phyloP scores from a whole-genome alignment of 1,140 invertebrate species.

The Mylabris phalerata region DNA sequence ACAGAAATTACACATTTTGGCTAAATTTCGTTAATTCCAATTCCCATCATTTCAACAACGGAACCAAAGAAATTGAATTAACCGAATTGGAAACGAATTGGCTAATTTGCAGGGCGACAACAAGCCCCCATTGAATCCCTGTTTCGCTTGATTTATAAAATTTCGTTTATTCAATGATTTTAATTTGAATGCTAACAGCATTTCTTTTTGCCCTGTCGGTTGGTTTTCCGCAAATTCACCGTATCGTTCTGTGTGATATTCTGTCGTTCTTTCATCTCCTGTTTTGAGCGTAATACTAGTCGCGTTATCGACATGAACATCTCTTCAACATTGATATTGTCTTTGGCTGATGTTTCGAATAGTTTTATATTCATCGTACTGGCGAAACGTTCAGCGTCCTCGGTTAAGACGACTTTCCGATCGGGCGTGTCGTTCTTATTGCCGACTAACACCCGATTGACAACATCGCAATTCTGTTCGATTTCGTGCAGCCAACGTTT shows the following conservation, averaged over 20 bases:
- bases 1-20: too few relatives aligned
- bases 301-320: constrained; percentile 68
- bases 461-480: constrained; percentile 98
- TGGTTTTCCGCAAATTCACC: constrained; percentile 49
- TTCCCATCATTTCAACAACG: too few relatives aligned
- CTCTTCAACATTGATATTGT: constrained; percentile 98
- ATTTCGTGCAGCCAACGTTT: constrained; percentile 98
- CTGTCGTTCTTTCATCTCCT: constrained; percentile 53
- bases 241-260: constrained; percentile 50
- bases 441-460: constrained; percentile 98
- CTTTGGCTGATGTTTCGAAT: constrained; percentile 98
- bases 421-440: constrained; percentile 99
- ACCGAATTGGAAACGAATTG: too few relatives aligned
- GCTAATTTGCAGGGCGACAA: too few relatives aligned
- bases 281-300: constrained; percentile 53
- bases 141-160: too few relatives aligned
- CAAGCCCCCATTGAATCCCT: too few relatives aligned
- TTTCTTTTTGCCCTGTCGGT: constrained; percentile 49
- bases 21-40: too few relatives aligned
- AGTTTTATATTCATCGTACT: constrained; percentile 94
- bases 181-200: constrained; percentile 44
- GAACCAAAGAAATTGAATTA: too few relatives aligned
- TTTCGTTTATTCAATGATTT: too few relatives aligned
- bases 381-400: constrained; percentile 95
- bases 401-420: constrained; percentile 91